These are phyloP conservation scores for Drosophila guanche DNA, from an alignment of 1,140 invertebrate genomes.

Conservation along the genomic window DNA sequence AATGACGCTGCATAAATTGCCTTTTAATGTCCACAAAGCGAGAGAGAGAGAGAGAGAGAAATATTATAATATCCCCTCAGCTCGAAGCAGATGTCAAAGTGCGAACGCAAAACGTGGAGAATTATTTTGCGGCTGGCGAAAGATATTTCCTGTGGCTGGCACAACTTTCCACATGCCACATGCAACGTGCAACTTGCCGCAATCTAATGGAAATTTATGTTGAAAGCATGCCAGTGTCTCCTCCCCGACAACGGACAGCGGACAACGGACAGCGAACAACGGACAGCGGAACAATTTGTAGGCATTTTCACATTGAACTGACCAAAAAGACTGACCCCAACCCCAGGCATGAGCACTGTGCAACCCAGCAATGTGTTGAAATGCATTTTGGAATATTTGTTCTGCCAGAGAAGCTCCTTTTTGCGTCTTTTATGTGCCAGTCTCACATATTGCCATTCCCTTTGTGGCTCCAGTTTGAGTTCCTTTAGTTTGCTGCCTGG, in stretches of 20 bases:
- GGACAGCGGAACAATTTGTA: constrained; percentile 59
- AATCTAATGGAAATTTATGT: constrained; percentile 82
- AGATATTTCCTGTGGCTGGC: constrained; percentile 76
- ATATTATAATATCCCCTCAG: constrained; percentile 71
- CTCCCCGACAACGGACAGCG: constrained; percentile 23
- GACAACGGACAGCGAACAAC: constrained; percentile 13
- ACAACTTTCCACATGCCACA: constrained; percentile 73
- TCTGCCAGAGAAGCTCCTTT: too few species aligned
- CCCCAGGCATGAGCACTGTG: constrained; percentile 48
- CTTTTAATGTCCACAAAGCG: constrained; percentile 78
- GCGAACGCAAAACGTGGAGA: constrained; percentile 79
- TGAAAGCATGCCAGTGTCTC: constrained; percentile 64
- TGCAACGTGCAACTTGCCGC: constrained; percentile 75
- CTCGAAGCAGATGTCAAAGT: constrained; percentile 74
- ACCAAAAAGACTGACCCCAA: constrained; percentile 50
- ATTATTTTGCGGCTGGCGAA: constrained; percentile 79
- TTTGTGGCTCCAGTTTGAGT: not conserved
- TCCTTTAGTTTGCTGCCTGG: not conserved
- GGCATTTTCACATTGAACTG: constrained; percentile 77
- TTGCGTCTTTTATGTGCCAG: too few species aligned
- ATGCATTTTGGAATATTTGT: too few species aligned
- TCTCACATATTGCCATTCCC: too few species aligned
- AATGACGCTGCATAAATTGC: constrained; percentile 81
- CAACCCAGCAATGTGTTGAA: constrained; percentile 1
- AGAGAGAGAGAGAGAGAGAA: constrained; percentile 71